Conservation (phyloP, 2,888 invertebrate genomes). For the Ashinkailepas kermadecensis region DNA sequence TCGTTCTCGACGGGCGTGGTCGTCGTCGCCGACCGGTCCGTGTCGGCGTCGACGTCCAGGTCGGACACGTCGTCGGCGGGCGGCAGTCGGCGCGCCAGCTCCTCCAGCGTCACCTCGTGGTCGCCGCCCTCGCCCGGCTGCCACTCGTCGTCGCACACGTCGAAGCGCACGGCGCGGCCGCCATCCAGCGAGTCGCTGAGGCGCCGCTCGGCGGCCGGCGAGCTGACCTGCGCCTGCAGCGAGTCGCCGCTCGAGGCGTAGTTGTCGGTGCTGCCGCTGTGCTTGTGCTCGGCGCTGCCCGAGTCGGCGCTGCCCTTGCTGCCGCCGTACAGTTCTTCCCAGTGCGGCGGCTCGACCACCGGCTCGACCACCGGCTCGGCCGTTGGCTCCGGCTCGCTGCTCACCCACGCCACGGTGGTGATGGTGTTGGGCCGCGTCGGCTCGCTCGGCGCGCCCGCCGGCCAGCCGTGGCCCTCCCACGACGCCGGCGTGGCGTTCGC, state of each 20-base stretch:
- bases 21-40: slow-evolving; percentile 23
- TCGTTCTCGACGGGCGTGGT: slow-evolving; percentile 38
- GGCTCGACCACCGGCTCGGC: slow-evolving; percentile 30
- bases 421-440: slow-evolving; percentile 16
- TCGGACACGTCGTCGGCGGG: slow-evolving; percentile 41
- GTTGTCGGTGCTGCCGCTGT: slow-evolving; percentile 24
- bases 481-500: not conserved
- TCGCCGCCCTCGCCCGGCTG: slow-evolving; percentile 28
- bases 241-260: not conserved
- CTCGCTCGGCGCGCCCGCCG: not conserved
- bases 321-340: slow-evolving; percentile 25
- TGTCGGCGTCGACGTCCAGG: slow-evolving; percentile 47
- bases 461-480: not conserved
- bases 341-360: slow-evolving; percentile 20
- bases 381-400: slow-evolving; percentile 30
- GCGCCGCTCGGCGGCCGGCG: slow-evolving; percentile 1
- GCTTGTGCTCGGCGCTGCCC: slow-evolving; percentile 7
- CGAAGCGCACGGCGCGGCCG: slow-evolving; percentile 42
- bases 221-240: not conserved
- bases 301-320: slow-evolving; percentile 22
- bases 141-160: slow-evolving; percentile 24
- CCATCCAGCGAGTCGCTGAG: slow-evolving; percentile 42
- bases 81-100: slow-evolving; percentile 40
- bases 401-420: slow-evolving; percentile 9
- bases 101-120: slow-evolving; percentile 24